Base-by-base conservation (phyloP, 2,113 vertebrate species). In the Ctenodactylus gundi region DNA sequence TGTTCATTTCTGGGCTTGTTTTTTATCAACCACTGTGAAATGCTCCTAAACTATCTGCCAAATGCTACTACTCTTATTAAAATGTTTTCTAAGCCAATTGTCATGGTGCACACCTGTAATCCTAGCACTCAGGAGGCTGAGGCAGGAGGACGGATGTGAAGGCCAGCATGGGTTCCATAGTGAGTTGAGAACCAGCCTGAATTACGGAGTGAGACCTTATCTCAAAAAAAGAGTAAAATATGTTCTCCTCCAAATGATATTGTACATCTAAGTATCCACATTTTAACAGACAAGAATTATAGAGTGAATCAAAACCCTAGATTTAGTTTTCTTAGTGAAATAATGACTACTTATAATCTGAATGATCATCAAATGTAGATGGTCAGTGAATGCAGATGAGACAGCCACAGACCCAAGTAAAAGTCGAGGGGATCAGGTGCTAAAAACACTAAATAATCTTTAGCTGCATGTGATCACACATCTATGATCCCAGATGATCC, bases 41-140 rank as follows among this genome's bases (percentile, higher is more conserved):
- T 94, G 67, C 18, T 93, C n/a, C 83, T 90, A 75, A 90, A 85
- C 76, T 84, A 80, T 49, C 36, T 89, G 46, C 77, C 77, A 86
- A 92, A 84, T 68, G 36, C 78, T 12, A 68, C 15, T 68, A 70
- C 11, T 8, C 53, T 92, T 67, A 3, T 81, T 87, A 83, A 60
- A 67, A 72, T 58, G 27, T 29, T 78, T 85, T 93, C n/a, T n/a
- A n/a, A n/a, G n/a, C n/a, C n/a, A n/a, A n/a, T n/a, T n/a, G n/a
- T n/a, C n/a, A n/a, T n/a, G n/a, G n/a, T n/a, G n/a, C n/a, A n/a
- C n/a, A n/a, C n/a, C n/a, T n/a, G n/a, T n/a, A n/a, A n/a, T n/a
- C n/a, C n/a, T n/a, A n/a, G n/a, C n/a, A n/a, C n/a, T n/a, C n/a
- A n/a, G n/a, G n/a, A n/a, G n/a, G n/a, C n/a, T n/a, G n/a, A n/a